Evolutionary conservation across 2,797 vertebrate genomes (phyloP).

Genomic region (Tauraco hartlaubi): DNA sequence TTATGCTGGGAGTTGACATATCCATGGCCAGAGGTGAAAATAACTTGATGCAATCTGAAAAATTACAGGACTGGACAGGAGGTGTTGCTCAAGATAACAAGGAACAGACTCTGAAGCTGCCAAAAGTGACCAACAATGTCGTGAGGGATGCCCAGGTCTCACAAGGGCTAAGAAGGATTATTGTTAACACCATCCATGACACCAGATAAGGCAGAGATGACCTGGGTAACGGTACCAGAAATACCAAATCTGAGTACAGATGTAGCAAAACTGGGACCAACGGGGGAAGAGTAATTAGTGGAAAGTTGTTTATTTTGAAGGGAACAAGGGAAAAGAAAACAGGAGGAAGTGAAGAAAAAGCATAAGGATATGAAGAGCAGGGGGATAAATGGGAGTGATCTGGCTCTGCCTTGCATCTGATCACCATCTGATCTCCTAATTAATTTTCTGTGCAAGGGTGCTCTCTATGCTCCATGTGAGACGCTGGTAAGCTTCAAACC

Average conservation of each 20-base stretch:
- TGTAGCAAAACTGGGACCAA: not conserved
- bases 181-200: not conserved
- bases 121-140: not conserved
- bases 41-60: not conserved
- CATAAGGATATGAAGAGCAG: not conserved
- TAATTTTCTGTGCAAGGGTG: not conserved
- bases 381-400: not conserved
- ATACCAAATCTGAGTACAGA: not conserved
- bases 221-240: not conserved
- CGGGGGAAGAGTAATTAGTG: not conserved
- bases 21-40: not conserved
- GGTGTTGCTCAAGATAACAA: not conserved
- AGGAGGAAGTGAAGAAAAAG: not conserved
- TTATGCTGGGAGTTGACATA: not conserved
- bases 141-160: not conserved
- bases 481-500: not conserved
- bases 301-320: not conserved
- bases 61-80: not conserved
- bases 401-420: not conserved
- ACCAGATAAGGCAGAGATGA: not conserved
- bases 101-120: not conserved
- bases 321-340: not conserved
- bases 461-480: not conserved
- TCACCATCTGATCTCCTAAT: not conserved
- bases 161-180: not conserved